Base-by-base conservation (phyloP, 2,888 invertebrate genomes). In the Serrognathus titanus region DNA sequence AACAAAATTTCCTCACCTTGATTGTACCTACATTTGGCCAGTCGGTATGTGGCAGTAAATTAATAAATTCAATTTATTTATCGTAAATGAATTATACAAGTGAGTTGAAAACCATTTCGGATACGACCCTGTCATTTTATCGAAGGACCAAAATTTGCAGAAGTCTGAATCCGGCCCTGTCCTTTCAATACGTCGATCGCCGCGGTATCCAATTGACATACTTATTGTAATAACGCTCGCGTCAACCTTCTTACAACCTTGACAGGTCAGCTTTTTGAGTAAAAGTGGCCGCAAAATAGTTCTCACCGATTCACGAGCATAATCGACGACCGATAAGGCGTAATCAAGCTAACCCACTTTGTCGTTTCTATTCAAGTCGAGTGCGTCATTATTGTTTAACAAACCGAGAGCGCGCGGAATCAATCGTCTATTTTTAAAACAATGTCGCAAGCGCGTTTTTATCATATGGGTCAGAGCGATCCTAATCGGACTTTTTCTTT, bases 181-280 rank as follows among this genome's bases (percentile, higher is more conserved):
- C 24, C 24, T 31, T 31, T 65, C 54, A 52, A 60, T 51, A 24
- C 52, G 46, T 65, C 54, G 54, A 60, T 51, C 52, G 46, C 57
- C 48, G 61, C 57, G 59, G 59, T 65, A 70, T 71, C 64, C 67
- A 62, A 70, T 69, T 74, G 74, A 73, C 74, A 74, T 66, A 74
- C 70, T 72, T 73, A 61, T 48, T 20, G 43, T 20, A n/a, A 54
- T 48, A 36, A 55, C 31, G 37, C 39, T 50, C 40, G 55, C 54
- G 39, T 57, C 59, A 64, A 63, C 63, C 61, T 65, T 63, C 63
- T 60, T 53, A 54, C 68, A 73, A 69, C 73, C 74, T 74, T 75
- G 71, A 68, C 68, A 70, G 71, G 72, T 74, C 73, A 72, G 69
- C 67, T 66, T 55, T 55, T 45, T 64, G 50, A 71, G 70, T 71